Conservation (phyloP, 2,888 invertebrate genomes). For the Drosophila algonquin region DNA sequence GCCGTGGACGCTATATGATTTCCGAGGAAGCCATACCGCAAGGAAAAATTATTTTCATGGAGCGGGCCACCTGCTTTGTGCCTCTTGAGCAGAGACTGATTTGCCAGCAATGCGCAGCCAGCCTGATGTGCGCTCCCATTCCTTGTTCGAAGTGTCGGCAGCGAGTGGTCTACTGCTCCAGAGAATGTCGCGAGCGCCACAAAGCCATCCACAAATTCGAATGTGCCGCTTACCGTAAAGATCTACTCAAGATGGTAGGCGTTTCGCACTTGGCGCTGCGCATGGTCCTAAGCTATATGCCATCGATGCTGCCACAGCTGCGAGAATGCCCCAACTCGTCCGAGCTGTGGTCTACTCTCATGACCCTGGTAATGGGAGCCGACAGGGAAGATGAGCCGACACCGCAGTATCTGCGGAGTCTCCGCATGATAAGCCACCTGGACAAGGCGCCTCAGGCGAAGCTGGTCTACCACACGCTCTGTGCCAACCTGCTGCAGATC, state of each 20-base stretch:
- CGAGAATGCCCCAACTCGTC: conserved; percentile 1
- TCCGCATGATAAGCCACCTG: conserved; percentile 87
- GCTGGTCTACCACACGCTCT: conserved; percentile 44
- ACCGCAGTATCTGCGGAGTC: conserved; percentile 52
- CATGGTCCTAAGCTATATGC: conserved; percentile 85
- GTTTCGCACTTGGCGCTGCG: conserved; percentile 85
- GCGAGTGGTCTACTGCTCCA: conserved; percentile 88
- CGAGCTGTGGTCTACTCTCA: conserved; percentile 65
- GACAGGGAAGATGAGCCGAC: neutral
- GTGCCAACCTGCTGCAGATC: conserved; percentile 87
- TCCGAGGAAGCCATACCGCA: conserved; percentile 86
- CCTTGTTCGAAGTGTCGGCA: conserved; percentile 88
- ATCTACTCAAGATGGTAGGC: conserved; percentile 90
- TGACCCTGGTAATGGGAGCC: neutral
- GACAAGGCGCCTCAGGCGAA: conserved; percentile 88
- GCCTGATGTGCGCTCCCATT: conserved; percentile 85
- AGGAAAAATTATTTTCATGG: conserved; percentile 91
- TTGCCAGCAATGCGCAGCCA: conserved; percentile 87
- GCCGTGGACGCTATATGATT: conserved; percentile 81
- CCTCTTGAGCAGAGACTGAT: conserved; percentile 84
- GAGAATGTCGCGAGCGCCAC: conserved; percentile 86
- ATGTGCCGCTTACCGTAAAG: conserved; percentile 87
- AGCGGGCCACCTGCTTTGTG: conserved; percentile 92
- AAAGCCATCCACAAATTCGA: conserved; percentile 88
- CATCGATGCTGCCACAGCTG: conserved; percentile 84